A percentile compares a stretch with the other conserved stretches of the same genome.
These are phyloP conservation scores for Drosophila kohkoa DNA, from an alignment of 1,140 invertebrate genomes.

Conservation along the genomic window DNA sequence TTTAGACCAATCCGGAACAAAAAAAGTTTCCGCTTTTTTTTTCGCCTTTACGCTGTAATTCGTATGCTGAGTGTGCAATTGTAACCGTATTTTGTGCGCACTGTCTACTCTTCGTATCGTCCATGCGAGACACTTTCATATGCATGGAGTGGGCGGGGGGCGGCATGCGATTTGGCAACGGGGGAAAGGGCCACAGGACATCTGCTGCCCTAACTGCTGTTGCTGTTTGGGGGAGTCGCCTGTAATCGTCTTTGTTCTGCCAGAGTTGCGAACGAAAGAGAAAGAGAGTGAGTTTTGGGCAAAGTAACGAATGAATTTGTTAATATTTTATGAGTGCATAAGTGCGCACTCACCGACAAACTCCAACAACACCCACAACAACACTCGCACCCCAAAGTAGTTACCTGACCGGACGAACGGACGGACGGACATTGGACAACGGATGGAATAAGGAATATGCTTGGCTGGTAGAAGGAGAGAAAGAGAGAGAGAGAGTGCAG, in stretches of 20 bases:
- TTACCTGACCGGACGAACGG: constrained; percentile 27
- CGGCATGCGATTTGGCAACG: not conserved
- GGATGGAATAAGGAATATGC: constrained; percentile 9
- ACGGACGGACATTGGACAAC: not conserved
- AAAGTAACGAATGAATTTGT: constrained; percentile 84
- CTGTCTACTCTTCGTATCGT: constrained; percentile 8
- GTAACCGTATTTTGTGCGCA: constrained; percentile 76
- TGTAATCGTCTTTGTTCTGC: constrained; percentile 79
- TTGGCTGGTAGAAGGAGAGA: not conserved
- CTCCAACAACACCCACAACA: constrained; percentile 28
- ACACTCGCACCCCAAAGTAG: not conserved
- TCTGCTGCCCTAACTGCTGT: constrained; percentile 42
- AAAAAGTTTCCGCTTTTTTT: constrained; percentile 34
- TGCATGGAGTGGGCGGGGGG: constrained; percentile 49
- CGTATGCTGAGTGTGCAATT: constrained; percentile 82
- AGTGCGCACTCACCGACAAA: constrained; percentile 73
- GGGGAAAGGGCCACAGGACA: constrained; percentile 43
- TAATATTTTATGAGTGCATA: constrained; percentile 83
- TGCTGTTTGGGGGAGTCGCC: constrained; percentile 18
- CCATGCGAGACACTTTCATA: constrained; percentile 75
- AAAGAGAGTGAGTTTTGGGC: constrained; percentile 59
- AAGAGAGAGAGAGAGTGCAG: not conserved
- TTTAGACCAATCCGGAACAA: constrained; percentile 41
- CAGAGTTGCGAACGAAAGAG: constrained; percentile 54
- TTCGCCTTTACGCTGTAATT: constrained; percentile 82